These are phyloP conservation scores for Spialia ferax DNA, from an alignment of 2,888 invertebrate genomes.

Conservation along the genomic window DNA sequence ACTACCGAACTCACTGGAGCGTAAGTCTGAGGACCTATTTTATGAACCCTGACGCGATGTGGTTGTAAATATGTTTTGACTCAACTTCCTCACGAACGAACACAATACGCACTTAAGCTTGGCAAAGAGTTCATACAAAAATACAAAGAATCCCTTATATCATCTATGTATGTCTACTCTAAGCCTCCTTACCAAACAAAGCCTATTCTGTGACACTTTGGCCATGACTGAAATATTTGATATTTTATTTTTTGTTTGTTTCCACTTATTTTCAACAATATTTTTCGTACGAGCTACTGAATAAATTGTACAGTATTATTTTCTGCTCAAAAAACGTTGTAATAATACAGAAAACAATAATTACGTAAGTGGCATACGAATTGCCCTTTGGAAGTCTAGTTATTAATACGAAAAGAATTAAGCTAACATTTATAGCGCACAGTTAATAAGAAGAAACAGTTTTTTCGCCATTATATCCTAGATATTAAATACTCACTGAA, in stretches of 20 bases:
- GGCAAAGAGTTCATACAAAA: constrained; percentile 16
- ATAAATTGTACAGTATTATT: constrained; percentile 20
- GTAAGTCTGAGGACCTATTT: constrained; percentile 16
- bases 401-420: constrained; percentile 14
- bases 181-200: constrained; percentile 1
- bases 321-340: constrained; percentile 20
- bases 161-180: neutral
- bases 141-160: constrained; percentile 8
- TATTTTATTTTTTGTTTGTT: neutral
- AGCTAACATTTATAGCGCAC: constrained; percentile 9
- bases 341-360: constrained; percentile 9
- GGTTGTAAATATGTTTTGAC: constrained; percentile 22
- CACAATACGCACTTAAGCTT: constrained; percentile 32
- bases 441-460: constrained; percentile 32
- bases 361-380: constrained; percentile 7
- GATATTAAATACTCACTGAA: constrained; percentile 29
- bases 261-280: neutral
- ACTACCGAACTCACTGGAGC: constrained; percentile 13
- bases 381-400: constrained; percentile 10
- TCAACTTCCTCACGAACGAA: constrained; percentile 44
- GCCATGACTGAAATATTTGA: neutral
- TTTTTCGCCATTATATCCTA: constrained; percentile 33
- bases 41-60: constrained; percentile 20
- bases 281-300: neutral
- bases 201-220: neutral